Conservation (phyloP, 2,888 invertebrate species). For the Euphydryas editha region DNA sequence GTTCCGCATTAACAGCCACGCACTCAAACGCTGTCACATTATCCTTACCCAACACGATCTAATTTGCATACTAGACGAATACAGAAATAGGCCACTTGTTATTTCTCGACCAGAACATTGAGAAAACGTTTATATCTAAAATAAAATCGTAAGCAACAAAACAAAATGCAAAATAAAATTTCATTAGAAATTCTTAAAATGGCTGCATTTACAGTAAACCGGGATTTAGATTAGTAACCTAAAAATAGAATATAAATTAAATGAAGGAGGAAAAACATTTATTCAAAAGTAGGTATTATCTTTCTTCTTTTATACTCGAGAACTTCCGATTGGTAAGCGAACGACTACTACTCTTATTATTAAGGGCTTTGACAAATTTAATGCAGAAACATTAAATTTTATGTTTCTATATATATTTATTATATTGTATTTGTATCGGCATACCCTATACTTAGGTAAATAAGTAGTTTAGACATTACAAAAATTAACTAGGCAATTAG, state of each 20-base stretch:
- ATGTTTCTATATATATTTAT: too few species aligned
- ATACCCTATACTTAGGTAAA: too few species aligned
- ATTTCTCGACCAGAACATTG: not conserved
- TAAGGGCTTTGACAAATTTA: too few species aligned
- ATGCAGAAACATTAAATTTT: too few species aligned
- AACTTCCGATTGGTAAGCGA: too few species aligned
- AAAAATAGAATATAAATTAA: not conserved
- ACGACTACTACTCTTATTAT: too few species aligned
- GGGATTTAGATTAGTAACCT: not conserved
- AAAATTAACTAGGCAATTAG: too few species aligned
- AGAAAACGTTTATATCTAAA: not conserved
- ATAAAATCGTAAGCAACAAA: not conserved
- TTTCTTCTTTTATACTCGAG: too few species aligned
- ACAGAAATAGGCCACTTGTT: constrained; percentile 13
- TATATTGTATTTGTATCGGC: too few species aligned
- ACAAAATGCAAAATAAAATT: not conserved
- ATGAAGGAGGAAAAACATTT: not conserved
- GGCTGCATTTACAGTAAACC: not conserved
- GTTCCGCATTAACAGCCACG: constrained; percentile 62
- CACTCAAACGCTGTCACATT: constrained; percentile 49
- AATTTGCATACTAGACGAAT: constrained; percentile 31
- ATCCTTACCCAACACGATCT: constrained; percentile 46
- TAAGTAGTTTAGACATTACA: too few species aligned
- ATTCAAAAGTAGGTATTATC: too few species aligned
- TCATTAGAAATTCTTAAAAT: not conserved